Evolutionary conservation across 2,113 vertebrate genomes (phyloP).

Genomic region (Coptodon rendalli): DNA sequence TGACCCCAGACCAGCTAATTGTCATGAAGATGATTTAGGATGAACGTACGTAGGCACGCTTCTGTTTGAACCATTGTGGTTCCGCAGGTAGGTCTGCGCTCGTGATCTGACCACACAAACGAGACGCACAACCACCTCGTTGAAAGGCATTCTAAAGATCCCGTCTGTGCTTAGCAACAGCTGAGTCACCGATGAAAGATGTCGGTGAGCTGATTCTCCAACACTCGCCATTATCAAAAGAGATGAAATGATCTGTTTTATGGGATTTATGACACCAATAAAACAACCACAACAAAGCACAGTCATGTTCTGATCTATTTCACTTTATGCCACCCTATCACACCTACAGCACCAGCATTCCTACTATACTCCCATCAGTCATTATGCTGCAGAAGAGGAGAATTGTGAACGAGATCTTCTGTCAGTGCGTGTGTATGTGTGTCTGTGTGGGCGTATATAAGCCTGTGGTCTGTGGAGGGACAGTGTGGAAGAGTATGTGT

Average conservation of each 20-base stretch:
- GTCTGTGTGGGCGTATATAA: constrained; percentile 30
- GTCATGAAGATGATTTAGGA: constrained; percentile 23
- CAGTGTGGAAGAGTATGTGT: constrained; percentile 8
- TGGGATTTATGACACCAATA: not conserved
- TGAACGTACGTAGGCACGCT: not conserved
- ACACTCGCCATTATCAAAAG: not conserved
- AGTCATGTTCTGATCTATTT: not conserved
- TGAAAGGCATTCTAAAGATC: not conserved
- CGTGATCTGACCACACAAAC: not conserved
- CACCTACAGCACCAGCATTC: constrained; percentile 18
- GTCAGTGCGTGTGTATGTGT: constrained; percentile 10
- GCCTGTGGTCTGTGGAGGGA: constrained; percentile 42
- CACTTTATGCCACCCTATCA: not conserved
- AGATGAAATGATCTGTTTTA: not conserved
- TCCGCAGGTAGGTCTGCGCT: not conserved
- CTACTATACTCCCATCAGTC: constrained; percentile 11
- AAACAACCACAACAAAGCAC: not conserved
- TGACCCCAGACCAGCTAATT: constrained; percentile 21
- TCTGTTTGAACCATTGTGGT: not conserved
- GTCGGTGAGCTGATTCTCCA: not conserved
- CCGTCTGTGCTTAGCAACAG: constrained; percentile 20
- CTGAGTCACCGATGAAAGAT: constrained; percentile 8
- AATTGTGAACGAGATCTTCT: constrained; percentile 42
- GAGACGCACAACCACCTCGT: not conserved
- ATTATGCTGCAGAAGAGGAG: constrained; percentile 25